These are phyloP conservation scores for Pseudorhombus dupliciocellatus DNA, from an alignment of 2,113 vertebrate species.

Conservation along the genomic window DNA sequence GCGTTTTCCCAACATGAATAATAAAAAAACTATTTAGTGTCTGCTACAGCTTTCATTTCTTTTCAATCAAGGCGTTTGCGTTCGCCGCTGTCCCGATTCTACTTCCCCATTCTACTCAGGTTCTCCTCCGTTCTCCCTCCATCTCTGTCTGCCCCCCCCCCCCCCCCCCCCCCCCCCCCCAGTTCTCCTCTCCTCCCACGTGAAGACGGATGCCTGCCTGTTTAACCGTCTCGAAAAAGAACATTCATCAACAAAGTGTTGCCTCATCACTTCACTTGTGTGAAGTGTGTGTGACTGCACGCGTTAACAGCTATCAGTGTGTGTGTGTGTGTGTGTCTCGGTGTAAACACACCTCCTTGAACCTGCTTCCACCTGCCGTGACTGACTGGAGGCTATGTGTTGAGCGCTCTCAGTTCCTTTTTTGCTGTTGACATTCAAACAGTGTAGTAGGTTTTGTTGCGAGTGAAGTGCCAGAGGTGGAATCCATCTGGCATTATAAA, in stretches of 20 bases:
- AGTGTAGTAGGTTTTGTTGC: slow-evolving; percentile 58
- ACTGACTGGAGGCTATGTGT: slow-evolving; percentile 73
- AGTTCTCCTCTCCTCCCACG: not conserved
- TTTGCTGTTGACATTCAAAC: slow-evolving; percentile 72
- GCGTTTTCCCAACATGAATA: no score
- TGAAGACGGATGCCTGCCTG: slow-evolving; percentile 53
- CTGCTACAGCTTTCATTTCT: no score
- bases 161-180: not conserved
- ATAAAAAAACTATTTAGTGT: no score
- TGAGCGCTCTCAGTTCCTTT: slow-evolving; percentile 50
- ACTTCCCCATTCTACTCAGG: slow-evolving; percentile 50
- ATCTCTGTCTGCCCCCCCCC: slow-evolving; percentile 9
- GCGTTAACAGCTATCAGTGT: slow-evolving; percentile 63
- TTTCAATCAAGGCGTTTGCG: no score
- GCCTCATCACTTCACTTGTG: slow-evolving; percentile 49
- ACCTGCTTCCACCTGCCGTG: slow-evolving; percentile 70
- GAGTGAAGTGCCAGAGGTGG: slow-evolving; percentile 67
- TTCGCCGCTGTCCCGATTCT: not conserved
- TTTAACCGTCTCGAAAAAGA: slow-evolving; percentile 49
- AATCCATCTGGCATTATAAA: slow-evolving; percentile 59
- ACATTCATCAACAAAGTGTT: slow-evolving; percentile 71
- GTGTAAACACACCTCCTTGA: slow-evolving; percentile 62
- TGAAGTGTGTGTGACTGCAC: slow-evolving; percentile 29
- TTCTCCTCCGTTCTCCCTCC: slow-evolving; percentile 48
- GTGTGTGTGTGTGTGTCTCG: slow-evolving; percentile 28